Evolutionary conservation across 2,113 vertebrate species (phyloP), one percentile per base, ranked within the genome.

Genomic region (Archilochus colubris): DNA sequence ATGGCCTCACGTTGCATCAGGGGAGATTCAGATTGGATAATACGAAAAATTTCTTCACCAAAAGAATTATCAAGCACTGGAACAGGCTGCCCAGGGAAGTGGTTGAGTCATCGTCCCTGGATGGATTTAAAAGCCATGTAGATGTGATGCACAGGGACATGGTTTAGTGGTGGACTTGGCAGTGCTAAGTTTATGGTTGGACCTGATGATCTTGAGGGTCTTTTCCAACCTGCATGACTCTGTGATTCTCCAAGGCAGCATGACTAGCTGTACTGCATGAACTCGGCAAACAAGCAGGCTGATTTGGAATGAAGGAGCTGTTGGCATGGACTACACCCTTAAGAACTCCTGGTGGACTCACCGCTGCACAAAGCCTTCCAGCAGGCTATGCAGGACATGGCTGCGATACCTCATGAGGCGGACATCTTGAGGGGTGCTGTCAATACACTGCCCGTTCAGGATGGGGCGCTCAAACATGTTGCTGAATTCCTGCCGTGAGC

Each of bases 401-500:
- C 99, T 99, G 88, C 99, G 99, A 96, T 99, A 99, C 68, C 99
- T 97, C 99, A 99, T 99, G 83, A 99, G 98, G 27, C 99, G 99
- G 46, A 99, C 98, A 5, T 99, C 99, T 96, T 99, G 99, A 12
- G 99, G 99, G 1, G 99, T 99, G 97, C 99, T 99, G 98, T 99
- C 99, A 30, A 99, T 97, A 77, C 99, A 99, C 97, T 99, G 99
- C 48, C 99, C 99, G 2, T 99, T 99, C 91, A 99, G 98, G 95
- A 99, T 99, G 82, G 99, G 99, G 43, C 99, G 98, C 95, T 99
- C 99, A 86, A 99, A 99, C 99, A 99, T 99, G 98, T 99, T 99
- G 97, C 99, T 99, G 97, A 99, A 99, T 79, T 99, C 99, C 97
- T 99, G 99, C 57, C 99, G 97, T 1, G 99, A 99, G 70, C 99